Evolutionary conservation across 1,140 invertebrate species (phyloP).

Genomic region (Archivesica marissinica): DNA sequence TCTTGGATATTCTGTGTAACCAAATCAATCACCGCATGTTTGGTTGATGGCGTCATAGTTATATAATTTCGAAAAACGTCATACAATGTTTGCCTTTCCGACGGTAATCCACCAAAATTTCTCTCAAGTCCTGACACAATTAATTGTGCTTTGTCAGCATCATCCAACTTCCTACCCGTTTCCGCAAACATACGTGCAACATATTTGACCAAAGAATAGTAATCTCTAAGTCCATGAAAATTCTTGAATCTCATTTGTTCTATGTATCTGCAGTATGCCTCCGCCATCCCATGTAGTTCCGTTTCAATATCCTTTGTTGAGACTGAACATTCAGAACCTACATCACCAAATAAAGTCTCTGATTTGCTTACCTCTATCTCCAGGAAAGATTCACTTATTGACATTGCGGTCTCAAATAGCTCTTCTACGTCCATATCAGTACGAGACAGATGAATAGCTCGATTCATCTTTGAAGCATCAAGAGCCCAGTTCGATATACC

Average conservation of each 20-base stretch:
- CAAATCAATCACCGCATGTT: slow-evolving; percentile 52
- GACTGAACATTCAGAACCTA: not conserved
- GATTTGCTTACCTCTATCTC: not conserved
- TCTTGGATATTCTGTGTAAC: slow-evolving; percentile 70
- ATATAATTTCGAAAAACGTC: not conserved
- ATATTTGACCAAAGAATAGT: slow-evolving; percentile 76
- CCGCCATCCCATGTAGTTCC: slow-evolving; percentile 62
- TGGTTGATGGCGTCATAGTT: not conserved
- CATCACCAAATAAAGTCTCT: not conserved
- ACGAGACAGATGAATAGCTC: slow-evolving; percentile 70
- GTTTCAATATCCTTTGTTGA: not conserved
- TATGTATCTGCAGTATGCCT: slow-evolving; percentile 68
- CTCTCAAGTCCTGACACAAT: slow-evolving; percentile 61
- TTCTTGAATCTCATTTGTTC: slow-evolving; percentile 68
- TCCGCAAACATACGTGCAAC: slow-evolving; percentile 52
- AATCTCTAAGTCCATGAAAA: slow-evolving; percentile 78
- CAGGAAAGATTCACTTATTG: slow-evolving; percentile 53
- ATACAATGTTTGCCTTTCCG: slow-evolving; percentile 58
- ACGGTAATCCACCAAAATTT: slow-evolving; percentile 74
- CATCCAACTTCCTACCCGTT: not conserved
- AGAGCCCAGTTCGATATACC: slow-evolving; percentile 77
- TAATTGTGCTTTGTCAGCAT: slow-evolving; percentile 27
- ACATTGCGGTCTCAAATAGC: slow-evolving; percentile 44
- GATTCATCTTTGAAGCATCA: slow-evolving; percentile 74
- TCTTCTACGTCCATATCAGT: slow-evolving; percentile 68